Evolutionary conservation across 2,888 invertebrate genomes (phyloP).

Genomic region (Pediacus dermestoides): DNA sequence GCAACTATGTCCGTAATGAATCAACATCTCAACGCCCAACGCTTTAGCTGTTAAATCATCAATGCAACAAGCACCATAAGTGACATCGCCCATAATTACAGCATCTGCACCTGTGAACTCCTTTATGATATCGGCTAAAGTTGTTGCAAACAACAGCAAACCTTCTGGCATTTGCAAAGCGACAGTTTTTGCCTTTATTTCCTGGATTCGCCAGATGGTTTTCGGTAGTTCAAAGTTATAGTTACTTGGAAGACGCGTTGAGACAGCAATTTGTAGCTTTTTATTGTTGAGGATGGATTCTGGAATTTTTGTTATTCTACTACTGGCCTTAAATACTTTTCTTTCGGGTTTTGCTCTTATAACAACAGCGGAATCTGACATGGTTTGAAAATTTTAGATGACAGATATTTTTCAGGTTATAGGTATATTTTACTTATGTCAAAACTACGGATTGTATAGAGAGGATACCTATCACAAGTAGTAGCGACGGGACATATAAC

Average conservation of each 20-base stretch:
- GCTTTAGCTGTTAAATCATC: conserved; percentile 94
- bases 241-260: conserved; percentile 80
- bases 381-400: too few relatives aligned
- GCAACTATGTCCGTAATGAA: conserved; percentile 99
- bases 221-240: conserved; percentile 98
- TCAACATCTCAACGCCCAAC: conserved; percentile 81
- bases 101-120: conserved; percentile 84
- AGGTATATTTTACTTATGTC: too few relatives aligned
- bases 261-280: conserved; percentile 67
- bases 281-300: conserved; percentile 73
- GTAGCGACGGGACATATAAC: too few relatives aligned
- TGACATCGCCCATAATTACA: conserved; percentile 98
- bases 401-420: too few relatives aligned
- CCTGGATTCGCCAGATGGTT: conserved; percentile 92
- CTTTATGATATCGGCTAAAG: conserved; percentile 86
- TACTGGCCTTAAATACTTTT: conserved; percentile 73
- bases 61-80: conserved; percentile 98
- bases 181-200: conserved; percentile 79
- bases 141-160: conserved; percentile 85
- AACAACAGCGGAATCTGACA: conserved; percentile 55
- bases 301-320: conserved; percentile 77
- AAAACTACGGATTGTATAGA: too few relatives aligned
- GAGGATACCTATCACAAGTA: too few relatives aligned
- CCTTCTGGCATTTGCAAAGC: conserved; percentile 98
- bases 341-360: conserved; percentile 75